These are phyloP conservation scores for Nomada hirtipes DNA, from an alignment of 2,888 invertebrate genomes.

Conservation along the genomic window DNA sequence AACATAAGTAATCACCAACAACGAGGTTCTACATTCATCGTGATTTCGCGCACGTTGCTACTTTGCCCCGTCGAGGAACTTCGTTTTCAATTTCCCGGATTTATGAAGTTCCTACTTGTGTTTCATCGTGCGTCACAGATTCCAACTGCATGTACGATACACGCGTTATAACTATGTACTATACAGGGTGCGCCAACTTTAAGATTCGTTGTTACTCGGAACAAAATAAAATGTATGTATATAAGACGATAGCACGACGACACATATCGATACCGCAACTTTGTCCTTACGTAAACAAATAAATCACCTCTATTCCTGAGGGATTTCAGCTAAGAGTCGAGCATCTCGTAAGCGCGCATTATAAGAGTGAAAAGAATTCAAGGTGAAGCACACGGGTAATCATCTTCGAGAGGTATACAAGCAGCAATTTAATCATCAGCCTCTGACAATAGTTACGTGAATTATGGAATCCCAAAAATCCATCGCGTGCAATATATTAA, in stretches of 20 bases:
- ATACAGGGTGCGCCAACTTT: not conserved
- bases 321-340: constrained; percentile 51
- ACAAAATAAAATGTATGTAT: too few species aligned
- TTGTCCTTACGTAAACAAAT: constrained; percentile 50
- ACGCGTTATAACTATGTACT: too few species aligned
- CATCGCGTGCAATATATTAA: too few species aligned
- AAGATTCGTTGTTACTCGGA: not conserved
- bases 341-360: constrained; percentile 18
- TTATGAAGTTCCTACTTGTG: not conserved
- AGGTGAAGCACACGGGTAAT: constrained; percentile 30
- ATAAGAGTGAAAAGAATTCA: constrained; percentile 22
- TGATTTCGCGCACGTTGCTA: not conserved
- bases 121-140: too few species aligned
- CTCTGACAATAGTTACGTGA: not conserved
- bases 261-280: not conserved
- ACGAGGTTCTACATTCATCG: too few species aligned
- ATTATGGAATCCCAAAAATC: not conserved
- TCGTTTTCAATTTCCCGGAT: not conserved
- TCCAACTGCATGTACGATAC: too few species aligned
- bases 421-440: constrained; percentile 4
- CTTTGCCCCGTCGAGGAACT: not conserved
- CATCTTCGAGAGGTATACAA: constrained; percentile 7
- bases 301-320: constrained; percentile 36
- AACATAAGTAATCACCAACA: too few species aligned
- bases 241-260: too few species aligned